These are phyloP conservation scores for Rhopalosiphum nymphaeae DNA, from an alignment of 2,888 invertebrate genomes.

Conservation along the genomic window DNA sequence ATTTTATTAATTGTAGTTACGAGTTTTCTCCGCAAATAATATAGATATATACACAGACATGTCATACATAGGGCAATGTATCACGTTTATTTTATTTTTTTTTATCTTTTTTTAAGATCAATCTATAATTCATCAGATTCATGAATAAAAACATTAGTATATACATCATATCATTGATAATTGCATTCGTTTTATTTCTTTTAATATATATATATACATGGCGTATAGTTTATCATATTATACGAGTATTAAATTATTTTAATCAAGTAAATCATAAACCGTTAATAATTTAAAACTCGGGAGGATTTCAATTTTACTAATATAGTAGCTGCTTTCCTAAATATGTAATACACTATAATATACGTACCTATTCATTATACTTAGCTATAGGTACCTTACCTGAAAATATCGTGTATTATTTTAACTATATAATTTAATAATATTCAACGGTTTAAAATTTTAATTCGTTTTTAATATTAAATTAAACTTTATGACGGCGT, in stretches of 20 bases:
- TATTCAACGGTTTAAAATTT: neutral
- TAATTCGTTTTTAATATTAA: neutral
- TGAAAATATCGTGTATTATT: neutral
- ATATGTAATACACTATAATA: neutral
- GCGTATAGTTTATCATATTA: neutral
- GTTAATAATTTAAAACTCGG: constrained; percentile 21
- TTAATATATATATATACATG: neutral
- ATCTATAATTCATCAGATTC: neutral
- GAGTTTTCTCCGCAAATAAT: neutral
- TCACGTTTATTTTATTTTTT: neutral
- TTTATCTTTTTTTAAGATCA: neutral
- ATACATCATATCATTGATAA: neutral
- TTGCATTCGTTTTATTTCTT: neutral
- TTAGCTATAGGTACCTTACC: neutral
- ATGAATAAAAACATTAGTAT: neutral
- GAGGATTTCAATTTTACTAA: neutral
- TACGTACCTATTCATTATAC: neutral
- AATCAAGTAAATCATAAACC: constrained; percentile 37
- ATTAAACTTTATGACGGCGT: neutral
- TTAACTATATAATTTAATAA: neutral
- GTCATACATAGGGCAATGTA: neutral
- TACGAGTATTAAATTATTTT: neutral
- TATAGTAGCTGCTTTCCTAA: neutral
- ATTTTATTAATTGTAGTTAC: neutral
- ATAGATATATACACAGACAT: neutral